Base-by-base conservation (phyloP, 2,888 invertebrate genomes). In the Opisthograptis luteolata region DNA sequence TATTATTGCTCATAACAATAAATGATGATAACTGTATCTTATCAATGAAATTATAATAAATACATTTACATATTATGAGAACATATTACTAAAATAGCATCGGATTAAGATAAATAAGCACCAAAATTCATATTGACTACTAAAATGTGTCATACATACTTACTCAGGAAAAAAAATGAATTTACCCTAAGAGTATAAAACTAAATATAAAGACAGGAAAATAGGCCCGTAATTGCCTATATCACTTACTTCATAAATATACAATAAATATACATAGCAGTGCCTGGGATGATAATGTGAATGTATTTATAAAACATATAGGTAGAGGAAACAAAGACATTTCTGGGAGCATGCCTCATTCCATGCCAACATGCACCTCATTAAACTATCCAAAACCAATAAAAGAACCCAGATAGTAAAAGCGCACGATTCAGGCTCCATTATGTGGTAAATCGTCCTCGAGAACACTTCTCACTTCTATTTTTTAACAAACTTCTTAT, bases 391-490 rank as follows among this genome's bases (percentile, higher is more conserved):
- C n/a, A n/a, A n/a, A n/a, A n/a, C n/a, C 20, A 35, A 36, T 14
- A 25, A 12, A 22, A 3, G 17, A 35, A 25, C 41, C 35, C 17
- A 5, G 27, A 10, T 28, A 20, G 36, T n/a, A 37, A 45, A 66
- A 57, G 58, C 66, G 41, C 42, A 39, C 22, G 48, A n/a, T 37
- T 35, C 13, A 7, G 28, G 5, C 25, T 25, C 15, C 15, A 6
- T 12, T 8, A 12, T 27, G 51, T 63, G 60, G 55, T 59, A 56
- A 31, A 59, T 62, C 55, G 56, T 62, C 59, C 60, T 57, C 40
- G 13, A 5, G n/a, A n/a, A n/a, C n/a, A n/a, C n/a, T n/a, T n/a
- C n/a, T n/a, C n/a, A n/a, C n/a, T n/a, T n/a, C n/a, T n/a, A n/a
- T n/a, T n/a, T n/a, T n/a, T n/a, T n/a, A n/a, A n/a, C n/a, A n/a